These are phyloP conservation scores for Phataginus tricuspis DNA, from an alignment of 2,797 vertebrate species.

Conservation along the genomic window DNA sequence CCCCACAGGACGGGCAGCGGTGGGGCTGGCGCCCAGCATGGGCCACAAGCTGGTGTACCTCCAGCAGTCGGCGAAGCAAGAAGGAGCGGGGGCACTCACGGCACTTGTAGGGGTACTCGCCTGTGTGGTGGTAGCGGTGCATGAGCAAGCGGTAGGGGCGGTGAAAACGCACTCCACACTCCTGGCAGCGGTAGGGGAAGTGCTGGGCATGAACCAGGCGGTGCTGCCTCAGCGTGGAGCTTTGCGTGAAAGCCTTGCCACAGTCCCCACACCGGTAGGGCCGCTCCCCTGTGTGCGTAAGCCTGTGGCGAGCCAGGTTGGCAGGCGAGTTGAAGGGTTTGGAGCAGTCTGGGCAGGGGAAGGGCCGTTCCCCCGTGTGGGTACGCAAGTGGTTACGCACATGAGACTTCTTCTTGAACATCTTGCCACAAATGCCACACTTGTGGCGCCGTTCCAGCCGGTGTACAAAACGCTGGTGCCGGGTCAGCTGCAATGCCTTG, in stretches of 20 bases:
- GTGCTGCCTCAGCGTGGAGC: slow-evolving; percentile 92
- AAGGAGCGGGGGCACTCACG: slow-evolving; percentile 91
- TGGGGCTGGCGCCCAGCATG: slow-evolving; percentile 91
- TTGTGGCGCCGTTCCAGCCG: slow-evolving; percentile 86
- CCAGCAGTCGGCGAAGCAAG: slow-evolving; percentile 92
- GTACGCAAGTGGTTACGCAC: slow-evolving; percentile 94
- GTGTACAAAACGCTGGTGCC: slow-evolving; percentile 87
- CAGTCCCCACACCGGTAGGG: slow-evolving; percentile 91
- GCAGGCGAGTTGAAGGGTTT: slow-evolving; percentile 94
- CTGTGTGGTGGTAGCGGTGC: slow-evolving; percentile 92
- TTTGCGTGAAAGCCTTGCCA: slow-evolving; percentile 88
- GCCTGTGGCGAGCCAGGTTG: slow-evolving; percentile 93
- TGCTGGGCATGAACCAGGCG: slow-evolving; percentile 88
- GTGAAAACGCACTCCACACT: slow-evolving; percentile 93
- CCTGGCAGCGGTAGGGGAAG: slow-evolving; percentile 89
- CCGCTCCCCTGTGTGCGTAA: slow-evolving; percentile 91
- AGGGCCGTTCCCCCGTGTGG: slow-evolving; percentile 95
- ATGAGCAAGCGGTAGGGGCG: slow-evolving; percentile 87
- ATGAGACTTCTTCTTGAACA: slow-evolving; percentile 94
- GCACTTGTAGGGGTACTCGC: slow-evolving; percentile 93
- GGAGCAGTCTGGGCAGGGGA: slow-evolving; percentile 91
- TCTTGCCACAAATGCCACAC: slow-evolving; percentile 93
- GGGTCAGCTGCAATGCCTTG: slow-evolving; percentile 79
- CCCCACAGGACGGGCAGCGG: slow-evolving; percentile 88
- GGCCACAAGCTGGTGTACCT: slow-evolving; percentile 91